Percentiles rank a stretch among this genome's conserved stretches.
Evolutionary conservation across 2,113 vertebrate species (phyloP).

Genomic region (Fregetta grallaria): DNA sequence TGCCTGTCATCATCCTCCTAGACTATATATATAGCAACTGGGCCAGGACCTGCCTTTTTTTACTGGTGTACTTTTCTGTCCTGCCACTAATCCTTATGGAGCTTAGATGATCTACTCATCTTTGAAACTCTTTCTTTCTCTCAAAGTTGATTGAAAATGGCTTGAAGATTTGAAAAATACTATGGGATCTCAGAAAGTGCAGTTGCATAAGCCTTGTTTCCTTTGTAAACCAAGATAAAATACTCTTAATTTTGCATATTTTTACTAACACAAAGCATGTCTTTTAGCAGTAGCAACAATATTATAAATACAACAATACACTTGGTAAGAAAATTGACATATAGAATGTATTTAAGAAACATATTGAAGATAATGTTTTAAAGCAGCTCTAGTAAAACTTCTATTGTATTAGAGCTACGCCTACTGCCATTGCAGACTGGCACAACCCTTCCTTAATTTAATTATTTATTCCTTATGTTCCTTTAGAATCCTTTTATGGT

Average conservation of each 20-base stretch:
- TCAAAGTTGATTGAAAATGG: background rate
- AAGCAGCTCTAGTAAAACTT: background rate
- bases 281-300: background rate
- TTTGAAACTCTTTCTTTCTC: background rate
- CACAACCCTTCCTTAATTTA: background rate
- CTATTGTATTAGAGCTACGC: no score
- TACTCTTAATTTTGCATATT: background rate
- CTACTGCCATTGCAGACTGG: background rate
- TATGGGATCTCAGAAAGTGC: background rate
- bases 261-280: background rate
- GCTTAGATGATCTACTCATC: background rate
- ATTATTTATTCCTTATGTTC: background rate
- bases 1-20: background rate
- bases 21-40: rapidly evolving
- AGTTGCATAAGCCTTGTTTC: background rate
- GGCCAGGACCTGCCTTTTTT: no score
- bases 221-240: background rate
- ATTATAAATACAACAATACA: background rate
- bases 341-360: background rate
- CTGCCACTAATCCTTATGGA: background rate
- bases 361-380: background rate
- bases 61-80: background rate
- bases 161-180: background rate
- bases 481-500: background rate
- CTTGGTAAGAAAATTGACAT: background rate